phyloP scores from a whole-genome alignment of 35 echinoderm and acorn worm species.

The Lytechinus pictus region DNA sequence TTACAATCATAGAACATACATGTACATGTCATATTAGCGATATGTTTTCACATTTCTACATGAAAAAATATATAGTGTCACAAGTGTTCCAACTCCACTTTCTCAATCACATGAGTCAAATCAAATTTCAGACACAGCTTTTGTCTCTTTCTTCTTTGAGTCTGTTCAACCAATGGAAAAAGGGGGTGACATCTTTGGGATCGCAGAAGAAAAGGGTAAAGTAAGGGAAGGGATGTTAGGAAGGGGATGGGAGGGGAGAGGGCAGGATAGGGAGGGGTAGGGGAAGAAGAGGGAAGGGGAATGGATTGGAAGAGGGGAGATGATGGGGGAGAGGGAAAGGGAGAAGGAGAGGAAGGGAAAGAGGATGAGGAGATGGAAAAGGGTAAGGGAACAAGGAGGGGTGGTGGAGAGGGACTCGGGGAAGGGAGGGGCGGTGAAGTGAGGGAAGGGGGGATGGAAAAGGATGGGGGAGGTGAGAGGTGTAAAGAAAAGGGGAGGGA shows the following conservation, averaged over 20 bases:
- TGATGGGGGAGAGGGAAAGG: no score
- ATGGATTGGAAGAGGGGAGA: background rate
- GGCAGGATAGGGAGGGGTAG: background rate
- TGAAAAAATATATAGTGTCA: background rate
- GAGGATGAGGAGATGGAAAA: no score
- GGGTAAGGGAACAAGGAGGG: no score
- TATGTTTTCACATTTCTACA: background rate
- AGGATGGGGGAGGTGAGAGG: no score
- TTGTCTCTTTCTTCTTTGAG: background rate
- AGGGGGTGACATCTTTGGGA: background rate
- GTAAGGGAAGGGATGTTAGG: no score
- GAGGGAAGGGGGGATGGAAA: no score
- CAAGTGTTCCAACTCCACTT: background rate
- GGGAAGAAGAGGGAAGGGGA: background rate
- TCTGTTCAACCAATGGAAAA: background rate
- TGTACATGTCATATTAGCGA: no score
- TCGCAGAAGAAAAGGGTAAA: no score
- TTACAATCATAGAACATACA: no score
- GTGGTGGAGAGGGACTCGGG: no score
- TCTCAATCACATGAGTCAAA: background rate
- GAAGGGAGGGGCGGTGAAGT: no score
- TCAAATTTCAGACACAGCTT: background rate
- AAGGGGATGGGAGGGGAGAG: no score
- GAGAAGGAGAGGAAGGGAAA: background rate
- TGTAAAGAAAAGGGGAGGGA: background rate